These are phyloP conservation scores for Parapristionchus giblindavisi DNA, from an alignment of 2,888 invertebrate genomes.

Conservation along the genomic window DNA sequence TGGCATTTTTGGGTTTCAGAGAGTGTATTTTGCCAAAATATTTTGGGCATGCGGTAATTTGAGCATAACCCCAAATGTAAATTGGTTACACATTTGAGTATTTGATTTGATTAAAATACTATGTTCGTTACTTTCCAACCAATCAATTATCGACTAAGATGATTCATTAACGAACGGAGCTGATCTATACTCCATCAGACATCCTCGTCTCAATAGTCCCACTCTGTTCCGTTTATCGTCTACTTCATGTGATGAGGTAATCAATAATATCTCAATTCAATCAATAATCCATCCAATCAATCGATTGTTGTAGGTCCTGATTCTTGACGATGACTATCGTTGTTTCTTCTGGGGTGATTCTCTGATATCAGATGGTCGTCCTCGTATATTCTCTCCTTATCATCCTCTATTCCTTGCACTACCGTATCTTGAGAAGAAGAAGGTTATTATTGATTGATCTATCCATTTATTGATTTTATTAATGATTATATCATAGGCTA, in stretches of 20 bases:
- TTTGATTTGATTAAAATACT: too few relatives aligned
- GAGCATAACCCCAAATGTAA: too few relatives aligned
- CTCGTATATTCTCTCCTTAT: constrained; percentile 48
- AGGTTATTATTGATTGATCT: constrained; percentile 7
- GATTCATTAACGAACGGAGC: neutral
- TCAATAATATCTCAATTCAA: neutral
- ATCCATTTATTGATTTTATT: neutral
- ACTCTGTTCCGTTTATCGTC: constrained; percentile 46
- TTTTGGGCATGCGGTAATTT: too few relatives aligned
- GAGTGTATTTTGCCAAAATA: too few relatives aligned
- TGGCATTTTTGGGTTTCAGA: too few relatives aligned
- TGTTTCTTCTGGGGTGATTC: constrained; percentile 59
- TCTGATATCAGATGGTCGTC: constrained; percentile 53
- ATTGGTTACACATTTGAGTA: too few relatives aligned
- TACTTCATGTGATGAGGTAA: constrained; percentile 51
- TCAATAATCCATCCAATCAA: neutral
- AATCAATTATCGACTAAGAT: too few relatives aligned
- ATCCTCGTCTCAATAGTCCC: constrained; percentile 40
- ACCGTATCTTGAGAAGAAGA: constrained; percentile 51
- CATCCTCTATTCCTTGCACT: constrained; percentile 58
- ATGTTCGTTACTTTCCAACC: too few relatives aligned
- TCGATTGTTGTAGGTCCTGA: constrained; percentile 43
- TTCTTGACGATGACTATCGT: constrained; percentile 50
- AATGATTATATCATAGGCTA: constrained; percentile 38
- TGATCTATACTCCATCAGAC: constrained; percentile 36